Evolutionary conservation across 1,140 invertebrate genomes (phyloP).

Genomic region (Rhopalosiphum maidis): DNA sequence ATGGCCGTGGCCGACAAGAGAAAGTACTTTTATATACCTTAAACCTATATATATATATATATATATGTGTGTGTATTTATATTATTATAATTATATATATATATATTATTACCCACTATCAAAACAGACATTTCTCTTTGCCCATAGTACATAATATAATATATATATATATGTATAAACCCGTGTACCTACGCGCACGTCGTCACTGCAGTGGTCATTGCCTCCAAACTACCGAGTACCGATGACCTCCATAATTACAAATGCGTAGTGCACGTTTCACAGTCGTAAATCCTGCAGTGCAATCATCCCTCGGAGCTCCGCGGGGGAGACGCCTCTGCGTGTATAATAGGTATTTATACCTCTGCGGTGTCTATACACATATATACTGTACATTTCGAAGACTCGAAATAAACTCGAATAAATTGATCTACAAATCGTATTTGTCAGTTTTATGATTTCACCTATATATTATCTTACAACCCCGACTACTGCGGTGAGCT

Average conservation of each 20-base stretch:
- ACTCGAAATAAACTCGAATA: neutral
- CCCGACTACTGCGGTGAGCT: neutral
- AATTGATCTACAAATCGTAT: neutral
- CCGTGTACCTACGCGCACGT: neutral
- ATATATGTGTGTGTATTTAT: neutral
- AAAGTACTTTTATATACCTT: constrained; percentile 50
- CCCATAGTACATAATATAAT: constrained; percentile 1
- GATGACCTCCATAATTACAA: constrained; percentile 33
- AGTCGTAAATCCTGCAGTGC: neutral
- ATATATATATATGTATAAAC: neutral
- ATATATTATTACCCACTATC: constrained; percentile 35
- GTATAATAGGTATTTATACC: neutral
- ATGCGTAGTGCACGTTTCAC: neutral
- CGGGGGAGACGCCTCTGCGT: neutral
- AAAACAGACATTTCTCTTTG: constrained; percentile 41
- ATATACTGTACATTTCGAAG: neutral
- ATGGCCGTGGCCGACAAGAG: constrained; percentile 51
- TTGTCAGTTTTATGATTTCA: neutral
- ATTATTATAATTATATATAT: neutral
- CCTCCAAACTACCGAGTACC: neutral
- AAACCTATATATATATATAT: constrained; percentile 21
- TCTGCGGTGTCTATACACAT: neutral
- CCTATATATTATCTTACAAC: neutral
- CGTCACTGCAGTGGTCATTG: constrained; percentile 30
- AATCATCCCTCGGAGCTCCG: neutral